A percentile compares a stretch with the other conserved stretches of the same genome.
These are phyloP conservation scores for Dryobota labecula DNA, from an alignment of 2,888 invertebrate species.

Conservation along the genomic window DNA sequence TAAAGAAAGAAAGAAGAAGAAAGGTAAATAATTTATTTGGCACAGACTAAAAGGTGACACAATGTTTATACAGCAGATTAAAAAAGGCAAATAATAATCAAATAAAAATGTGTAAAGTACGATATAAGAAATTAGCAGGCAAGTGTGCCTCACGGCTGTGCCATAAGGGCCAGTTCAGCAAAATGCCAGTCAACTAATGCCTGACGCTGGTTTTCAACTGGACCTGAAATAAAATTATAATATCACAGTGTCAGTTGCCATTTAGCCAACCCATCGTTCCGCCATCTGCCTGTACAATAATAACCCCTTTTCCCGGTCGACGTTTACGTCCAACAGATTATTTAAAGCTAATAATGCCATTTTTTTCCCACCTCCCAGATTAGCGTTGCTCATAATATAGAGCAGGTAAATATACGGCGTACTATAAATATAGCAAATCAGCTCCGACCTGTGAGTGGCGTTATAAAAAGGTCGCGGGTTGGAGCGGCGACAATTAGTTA, in stretches of 20 bases:
- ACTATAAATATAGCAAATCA: slow-evolving; percentile 63
- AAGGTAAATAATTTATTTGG: too few relatives aligned
- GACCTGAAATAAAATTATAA: slow-evolving; percentile 3
- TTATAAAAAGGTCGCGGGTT: slow-evolving; percentile 64
- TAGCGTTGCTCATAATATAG: slow-evolving; percentile 48
- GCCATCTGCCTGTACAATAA: slow-evolving; percentile 29
- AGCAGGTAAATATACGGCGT: slow-evolving; percentile 57
- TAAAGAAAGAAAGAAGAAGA: too few relatives aligned
- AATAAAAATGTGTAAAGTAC: too few relatives aligned
- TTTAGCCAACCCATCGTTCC: slow-evolving; percentile 1
- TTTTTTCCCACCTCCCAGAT: slow-evolving; percentile 44
- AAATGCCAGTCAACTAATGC: too few relatives aligned
- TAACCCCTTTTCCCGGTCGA: slow-evolving; percentile 28
- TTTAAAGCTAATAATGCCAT: slow-evolving; percentile 44
- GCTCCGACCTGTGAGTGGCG: slow-evolving; percentile 52
- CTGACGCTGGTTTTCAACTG: too few relatives aligned
- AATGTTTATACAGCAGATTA: too few relatives aligned
- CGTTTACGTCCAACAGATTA: slow-evolving; percentile 42
- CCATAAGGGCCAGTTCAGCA: too few relatives aligned
- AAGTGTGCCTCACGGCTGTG: too few relatives aligned
- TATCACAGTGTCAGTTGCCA: slow-evolving; percentile 9
- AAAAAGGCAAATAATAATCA: too few relatives aligned
- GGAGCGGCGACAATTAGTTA: slow-evolving; percentile 64
- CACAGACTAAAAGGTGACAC: too few relatives aligned
- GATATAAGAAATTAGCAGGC: too few relatives aligned